phyloP scores from a whole-genome alignment of 64 coral and sea anemone species.

The Dendronephthya gigantea region DNA sequence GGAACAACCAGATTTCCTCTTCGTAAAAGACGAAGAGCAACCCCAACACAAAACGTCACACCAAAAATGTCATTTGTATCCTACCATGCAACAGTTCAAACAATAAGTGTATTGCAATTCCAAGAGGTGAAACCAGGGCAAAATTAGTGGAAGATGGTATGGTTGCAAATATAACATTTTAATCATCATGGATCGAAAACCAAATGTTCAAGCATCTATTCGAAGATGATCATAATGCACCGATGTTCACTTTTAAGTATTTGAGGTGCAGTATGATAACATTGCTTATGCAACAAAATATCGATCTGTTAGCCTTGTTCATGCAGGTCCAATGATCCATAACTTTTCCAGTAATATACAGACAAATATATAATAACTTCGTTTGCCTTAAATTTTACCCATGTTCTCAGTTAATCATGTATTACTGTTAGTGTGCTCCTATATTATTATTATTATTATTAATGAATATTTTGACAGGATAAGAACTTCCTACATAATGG shows the following conservation, averaged over 20 bases:
- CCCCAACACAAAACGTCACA: background rate
- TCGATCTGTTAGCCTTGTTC: background rate
- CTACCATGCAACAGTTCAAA: background rate
- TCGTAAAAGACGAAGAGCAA: too few species aligned
- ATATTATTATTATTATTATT: too few species aligned
- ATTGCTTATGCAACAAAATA: background rate
- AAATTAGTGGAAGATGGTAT: background rate
- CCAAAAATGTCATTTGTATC: background rate
- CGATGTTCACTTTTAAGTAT: background rate
- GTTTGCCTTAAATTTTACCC: too few species aligned
- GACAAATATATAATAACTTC: too few species aligned
- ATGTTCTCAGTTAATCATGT: too few species aligned
- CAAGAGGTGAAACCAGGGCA: background rate
- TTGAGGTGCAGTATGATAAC: background rate
- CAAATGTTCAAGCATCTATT: background rate
- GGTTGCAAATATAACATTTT: background rate
- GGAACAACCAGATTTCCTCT: too few species aligned
- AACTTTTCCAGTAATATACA: too few species aligned
- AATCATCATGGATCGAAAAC: background rate
- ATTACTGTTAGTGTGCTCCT: too few species aligned
- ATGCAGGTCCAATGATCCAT: too few species aligned
- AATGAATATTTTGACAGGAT: too few species aligned
- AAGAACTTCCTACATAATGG: background rate
- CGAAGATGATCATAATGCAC: background rate
- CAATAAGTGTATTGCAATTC: background rate